phyloP scores from a whole-genome alignment of 2,797 vertebrate genomes.

The Caiman crocodilus region DNA sequence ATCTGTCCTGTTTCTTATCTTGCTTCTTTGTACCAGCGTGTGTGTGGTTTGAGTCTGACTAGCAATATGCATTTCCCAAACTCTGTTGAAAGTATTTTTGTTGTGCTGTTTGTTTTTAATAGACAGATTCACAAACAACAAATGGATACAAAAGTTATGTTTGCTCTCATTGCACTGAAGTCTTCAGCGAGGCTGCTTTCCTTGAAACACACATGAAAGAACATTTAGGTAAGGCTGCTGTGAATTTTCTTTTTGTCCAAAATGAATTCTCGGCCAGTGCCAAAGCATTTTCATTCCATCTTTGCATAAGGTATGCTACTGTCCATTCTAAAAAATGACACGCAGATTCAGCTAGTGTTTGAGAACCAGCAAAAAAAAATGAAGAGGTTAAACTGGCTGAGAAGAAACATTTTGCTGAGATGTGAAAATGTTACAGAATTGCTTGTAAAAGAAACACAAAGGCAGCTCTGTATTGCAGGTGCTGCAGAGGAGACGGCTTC shows the following conservation, averaged over 20 bases:
- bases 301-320: rapidly evolving
- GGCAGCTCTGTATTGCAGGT: background rate
- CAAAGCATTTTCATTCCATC: background rate
- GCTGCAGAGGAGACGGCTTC: background rate
- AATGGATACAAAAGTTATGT: conserved; percentile 80
- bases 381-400: background rate
- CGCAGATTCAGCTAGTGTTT: background rate
- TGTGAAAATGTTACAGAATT: background rate
- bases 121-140: conserved; percentile 76
- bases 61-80: background rate
- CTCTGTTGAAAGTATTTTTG: rapidly evolving
- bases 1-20: background rate
- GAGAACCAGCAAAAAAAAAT: background rate
- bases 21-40: background rate
- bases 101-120: conserved; percentile 4
- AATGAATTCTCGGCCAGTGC: rapidly evolving
- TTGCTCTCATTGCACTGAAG: conserved; percentile 92
- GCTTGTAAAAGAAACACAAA: background rate
- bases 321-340: background rate
- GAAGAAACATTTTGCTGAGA: background rate
- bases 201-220: conserved; percentile 92
- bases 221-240: conserved; percentile 86
- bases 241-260: background rate
- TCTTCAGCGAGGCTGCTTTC: conserved; percentile 87
- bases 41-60: background rate